Evolutionary conservation across 2,888 invertebrate genomes (phyloP).

Genomic region (Rutpela maculata): DNA sequence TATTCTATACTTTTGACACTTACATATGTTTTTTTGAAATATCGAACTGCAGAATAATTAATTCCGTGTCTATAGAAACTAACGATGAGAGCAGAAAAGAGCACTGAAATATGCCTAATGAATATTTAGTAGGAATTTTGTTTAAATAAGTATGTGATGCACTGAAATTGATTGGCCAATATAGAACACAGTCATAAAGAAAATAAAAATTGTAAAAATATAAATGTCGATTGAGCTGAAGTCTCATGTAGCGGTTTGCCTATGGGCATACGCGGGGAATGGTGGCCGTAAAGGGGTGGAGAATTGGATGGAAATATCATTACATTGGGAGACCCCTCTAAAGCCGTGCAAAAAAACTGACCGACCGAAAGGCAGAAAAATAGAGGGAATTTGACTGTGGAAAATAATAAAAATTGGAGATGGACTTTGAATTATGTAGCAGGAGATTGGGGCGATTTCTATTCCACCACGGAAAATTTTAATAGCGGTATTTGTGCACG

Average conservation of each 20-base stretch:
- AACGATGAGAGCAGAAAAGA: slow-evolving; percentile 8
- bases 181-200: slow-evolving; percentile 60
- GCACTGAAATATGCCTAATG: slow-evolving; percentile 34
- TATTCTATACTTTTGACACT: background rate
- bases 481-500: background rate
- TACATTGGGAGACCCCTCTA: slow-evolving; percentile 72
- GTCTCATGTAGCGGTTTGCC: slow-evolving; percentile 60
- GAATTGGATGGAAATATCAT: slow-evolving; percentile 75
- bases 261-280: slow-evolving; percentile 62
- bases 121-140: slow-evolving; percentile 53
- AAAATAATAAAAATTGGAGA: slow-evolving; percentile 75
- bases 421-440: slow-evolving; percentile 75
- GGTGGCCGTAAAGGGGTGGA: slow-evolving; percentile 61
- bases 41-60: slow-evolving; percentile 11
- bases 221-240: slow-evolving; percentile 66
- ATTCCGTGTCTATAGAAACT: background rate
- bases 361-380: slow-evolving; percentile 75
- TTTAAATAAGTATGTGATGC: slow-evolving; percentile 54
- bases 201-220: slow-evolving; percentile 61
- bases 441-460: slow-evolving; percentile 64
- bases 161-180: slow-evolving; percentile 62
- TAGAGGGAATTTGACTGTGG: slow-evolving; percentile 75
- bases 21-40: background rate
- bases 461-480: slow-evolving; percentile 63
- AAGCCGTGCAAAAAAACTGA: slow-evolving; percentile 70